Evolutionary conservation across 2,797 vertebrate genomes (phyloP), one percentile per base, ranked within the genome.

Genomic region (Enteromius treurensis): DNA sequence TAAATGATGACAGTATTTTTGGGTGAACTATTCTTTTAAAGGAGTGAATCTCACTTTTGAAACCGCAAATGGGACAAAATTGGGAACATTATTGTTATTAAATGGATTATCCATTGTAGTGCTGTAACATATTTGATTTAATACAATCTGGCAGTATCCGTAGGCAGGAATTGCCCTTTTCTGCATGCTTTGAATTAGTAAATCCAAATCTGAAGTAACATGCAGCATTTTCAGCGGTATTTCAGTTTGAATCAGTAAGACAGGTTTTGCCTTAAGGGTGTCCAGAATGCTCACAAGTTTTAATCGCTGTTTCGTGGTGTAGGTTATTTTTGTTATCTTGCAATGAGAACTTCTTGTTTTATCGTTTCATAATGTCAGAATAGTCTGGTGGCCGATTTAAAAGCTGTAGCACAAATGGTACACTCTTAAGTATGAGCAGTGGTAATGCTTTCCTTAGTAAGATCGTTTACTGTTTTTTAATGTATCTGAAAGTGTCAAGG

Each of bases 241-340:
- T 85, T 82, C 69, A 85, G 58, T 85, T 69, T 75, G 34, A 58
- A 82, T 86, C 76, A 85, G 75, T 69, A 32, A 73, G 84, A 85
- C 79, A 71, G 37, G 74, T 80, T 42, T 19, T 81, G 40, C 65
- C 74, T 60, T 64, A 69, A 73, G 79, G 83, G 45, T 2, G 15
- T 62, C 32, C 29, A 71, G 32, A 73, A 64, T 8, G 55, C 74
- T 70, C 47, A 45, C 55, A 73, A 26, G 26, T 26, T 60, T 53
- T 82, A 67, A 85, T 53, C 58, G 55, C 47, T 79, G 58, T 32
- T 80, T 85, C 69, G 64, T 77, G 29, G 62, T 74, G n/a, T 73
- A 74, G 32, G 68, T 47, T 58, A 29, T 69, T 51, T 19, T 4
- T 65, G 34, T 53, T 21, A 84, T 47, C 47, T 34, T 55, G 55